These are phyloP conservation scores for Columba janthina DNA, from an alignment of 2,113 vertebrate species.

Conservation along the genomic window DNA sequence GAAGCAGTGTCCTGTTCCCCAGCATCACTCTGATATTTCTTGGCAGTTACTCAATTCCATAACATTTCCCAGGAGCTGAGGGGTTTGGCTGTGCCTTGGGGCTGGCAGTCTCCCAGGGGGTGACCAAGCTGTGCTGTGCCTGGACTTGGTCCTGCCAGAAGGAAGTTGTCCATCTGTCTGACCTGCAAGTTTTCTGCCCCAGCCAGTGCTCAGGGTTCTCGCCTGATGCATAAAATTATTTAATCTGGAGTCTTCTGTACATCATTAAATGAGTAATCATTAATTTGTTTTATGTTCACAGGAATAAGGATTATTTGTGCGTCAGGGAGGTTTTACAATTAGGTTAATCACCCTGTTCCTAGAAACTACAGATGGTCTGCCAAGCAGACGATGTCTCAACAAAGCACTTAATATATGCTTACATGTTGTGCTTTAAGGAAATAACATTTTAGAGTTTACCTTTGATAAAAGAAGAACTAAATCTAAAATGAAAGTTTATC, in stretches of 20 bases:
- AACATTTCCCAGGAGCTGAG: background rate
- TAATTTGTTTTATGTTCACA: background rate
- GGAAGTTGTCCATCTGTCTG: background rate
- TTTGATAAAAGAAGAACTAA: background rate
- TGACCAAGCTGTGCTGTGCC: background rate
- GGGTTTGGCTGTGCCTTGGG: fast-evolving
- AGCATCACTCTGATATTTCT: background rate
- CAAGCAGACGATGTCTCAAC: background rate
- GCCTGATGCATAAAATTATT: background rate
- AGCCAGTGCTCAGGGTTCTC: background rate
- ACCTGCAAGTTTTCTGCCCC: background rate
- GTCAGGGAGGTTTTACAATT: background rate
- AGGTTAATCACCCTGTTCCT: background rate
- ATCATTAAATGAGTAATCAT: background rate
- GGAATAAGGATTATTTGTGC: background rate
- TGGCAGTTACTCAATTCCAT: fast-evolving
- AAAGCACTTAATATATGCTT: background rate
- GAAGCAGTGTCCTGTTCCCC: fast-evolving
- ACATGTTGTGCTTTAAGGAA: background rate
- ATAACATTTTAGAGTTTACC: background rate
- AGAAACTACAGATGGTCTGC: background rate
- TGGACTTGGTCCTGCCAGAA: background rate
- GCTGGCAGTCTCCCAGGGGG: background rate
- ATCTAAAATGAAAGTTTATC: background rate
- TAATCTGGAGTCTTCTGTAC: background rate